These are phyloP conservation scores for Subacronicta megacephala DNA, from an alignment of 2,888 invertebrate genomes.

Conservation along the genomic window DNA sequence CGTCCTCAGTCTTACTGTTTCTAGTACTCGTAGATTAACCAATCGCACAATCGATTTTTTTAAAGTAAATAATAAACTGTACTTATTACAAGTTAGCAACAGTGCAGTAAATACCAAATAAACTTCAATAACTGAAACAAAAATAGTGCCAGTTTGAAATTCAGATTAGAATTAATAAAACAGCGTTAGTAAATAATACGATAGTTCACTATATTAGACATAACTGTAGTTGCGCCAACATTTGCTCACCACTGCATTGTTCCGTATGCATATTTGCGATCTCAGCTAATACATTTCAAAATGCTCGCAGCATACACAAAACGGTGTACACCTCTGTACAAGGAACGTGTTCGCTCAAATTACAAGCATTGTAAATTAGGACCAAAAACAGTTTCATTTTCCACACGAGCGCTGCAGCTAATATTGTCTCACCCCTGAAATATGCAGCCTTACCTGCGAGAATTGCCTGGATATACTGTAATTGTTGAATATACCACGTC, in stretches of 20 bases:
- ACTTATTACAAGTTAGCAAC: too few relatives aligned
- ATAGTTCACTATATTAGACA: constrained; percentile 50
- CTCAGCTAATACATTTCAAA: constrained; percentile 74
- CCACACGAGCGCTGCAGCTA: constrained; percentile 90
- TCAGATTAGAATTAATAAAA: constrained; percentile 29
- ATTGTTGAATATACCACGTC: constrained; percentile 87
- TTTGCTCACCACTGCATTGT: constrained; percentile 66
- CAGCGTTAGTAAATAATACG: constrained; percentile 11
- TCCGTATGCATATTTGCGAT: constrained; percentile 73
- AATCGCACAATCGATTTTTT: too few relatives aligned
- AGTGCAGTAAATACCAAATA: too few relatives aligned
- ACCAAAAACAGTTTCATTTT: constrained; percentile 89
- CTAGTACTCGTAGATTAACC: too few relatives aligned
- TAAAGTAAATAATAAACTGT: too few relatives aligned
- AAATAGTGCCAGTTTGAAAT: not conserved
- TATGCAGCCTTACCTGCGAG: constrained; percentile 86
- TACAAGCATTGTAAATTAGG: constrained; percentile 84
- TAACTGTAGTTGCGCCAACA: constrained; percentile 54
- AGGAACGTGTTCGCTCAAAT: constrained; percentile 77
- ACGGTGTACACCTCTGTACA: constrained; percentile 65
- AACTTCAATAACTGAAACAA: too few relatives aligned
- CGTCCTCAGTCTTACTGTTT: too few relatives aligned
- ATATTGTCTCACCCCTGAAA: constrained; percentile 87
- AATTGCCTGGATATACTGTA: constrained; percentile 82
- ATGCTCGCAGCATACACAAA: constrained; percentile 70